These are phyloP conservation scores for Drosophila glabriapex DNA, from an alignment of 2,888 invertebrate species.

Conservation along the genomic window DNA sequence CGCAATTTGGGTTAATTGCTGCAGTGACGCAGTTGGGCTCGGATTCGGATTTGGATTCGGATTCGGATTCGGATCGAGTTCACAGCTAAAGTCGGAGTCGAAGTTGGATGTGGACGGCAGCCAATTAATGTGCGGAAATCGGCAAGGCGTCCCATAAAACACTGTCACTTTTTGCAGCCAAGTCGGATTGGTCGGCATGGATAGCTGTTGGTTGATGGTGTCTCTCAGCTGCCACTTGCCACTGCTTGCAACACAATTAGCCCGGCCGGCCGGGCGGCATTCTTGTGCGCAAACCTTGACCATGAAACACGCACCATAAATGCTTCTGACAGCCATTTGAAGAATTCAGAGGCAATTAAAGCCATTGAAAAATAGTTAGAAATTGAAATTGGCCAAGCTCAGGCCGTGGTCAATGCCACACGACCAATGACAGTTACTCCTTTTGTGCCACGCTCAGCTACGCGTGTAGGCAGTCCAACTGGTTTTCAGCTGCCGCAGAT, in stretches of 20 bases:
- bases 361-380: slow-evolving; percentile 61
- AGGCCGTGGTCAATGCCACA: slow-evolving; percentile 53
- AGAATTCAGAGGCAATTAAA: slow-evolving; percentile 70
- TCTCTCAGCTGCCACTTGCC: slow-evolving; percentile 15
- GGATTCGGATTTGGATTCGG: background rate
- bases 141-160: slow-evolving; percentile 60
- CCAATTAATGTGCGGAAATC: slow-evolving; percentile 72
- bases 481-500: slow-evolving; percentile 38
- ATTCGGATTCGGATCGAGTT: background rate
- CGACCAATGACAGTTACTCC: slow-evolving; percentile 56
- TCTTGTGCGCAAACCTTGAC: slow-evolving; percentile 73
- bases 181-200: slow-evolving; percentile 15
- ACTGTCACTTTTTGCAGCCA: slow-evolving; percentile 71
- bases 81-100: background rate
- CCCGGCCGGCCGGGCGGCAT: slow-evolving; percentile 46
- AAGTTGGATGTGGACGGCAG: slow-evolving; percentile 2
- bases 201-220: slow-evolving; percentile 7
- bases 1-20: slow-evolving; percentile 75
- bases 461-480: slow-evolving; percentile 45
- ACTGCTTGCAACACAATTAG: slow-evolving; percentile 46
- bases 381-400: slow-evolving; percentile 68
- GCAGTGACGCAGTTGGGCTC: slow-evolving; percentile 53
- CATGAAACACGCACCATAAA: slow-evolving; percentile 73
- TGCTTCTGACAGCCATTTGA: slow-evolving; percentile 50
- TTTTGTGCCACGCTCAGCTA: slow-evolving; percentile 25